These are phyloP conservation scores for Augiades crinisus DNA, from an alignment of 2,888 invertebrate species.

Conservation along the genomic window DNA sequence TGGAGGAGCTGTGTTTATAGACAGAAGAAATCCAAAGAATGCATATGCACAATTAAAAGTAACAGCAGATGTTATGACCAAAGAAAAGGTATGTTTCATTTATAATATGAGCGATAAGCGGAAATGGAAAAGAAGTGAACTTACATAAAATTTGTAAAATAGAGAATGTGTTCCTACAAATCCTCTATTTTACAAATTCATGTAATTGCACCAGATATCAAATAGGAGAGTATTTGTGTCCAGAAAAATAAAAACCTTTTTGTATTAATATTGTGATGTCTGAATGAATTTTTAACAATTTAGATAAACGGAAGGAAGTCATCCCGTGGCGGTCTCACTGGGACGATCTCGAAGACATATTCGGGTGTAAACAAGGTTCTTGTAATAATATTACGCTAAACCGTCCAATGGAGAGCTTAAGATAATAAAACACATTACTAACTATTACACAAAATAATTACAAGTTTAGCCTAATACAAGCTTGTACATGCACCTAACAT, in stretches of 20 bases:
- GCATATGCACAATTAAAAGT: conserved; percentile 71
- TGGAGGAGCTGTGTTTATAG: conserved; percentile 83
- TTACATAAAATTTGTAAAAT: too few species aligned
- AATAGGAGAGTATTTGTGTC: too few species aligned
- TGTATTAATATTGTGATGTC: not conserved
- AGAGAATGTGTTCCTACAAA: too few species aligned
- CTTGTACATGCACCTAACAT: too few species aligned
- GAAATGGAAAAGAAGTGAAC: too few species aligned
- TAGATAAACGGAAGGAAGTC: conserved; percentile 32
- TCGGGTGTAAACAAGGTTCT: conserved; percentile 48
- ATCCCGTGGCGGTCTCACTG: conserved; percentile 50
- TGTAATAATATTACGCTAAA: not conserved
- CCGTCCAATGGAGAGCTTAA: conserved; percentile 5
- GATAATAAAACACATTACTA: not conserved
- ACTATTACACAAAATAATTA: not conserved
- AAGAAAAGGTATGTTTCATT: conserved; percentile 37
- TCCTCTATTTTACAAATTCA: too few species aligned
- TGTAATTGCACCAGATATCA: too few species aligned
- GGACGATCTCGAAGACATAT: conserved; percentile 62
- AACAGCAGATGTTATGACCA: conserved; percentile 69
- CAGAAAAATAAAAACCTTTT: too few species aligned
- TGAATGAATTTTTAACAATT: conserved; percentile 16
- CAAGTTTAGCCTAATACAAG: too few species aligned
- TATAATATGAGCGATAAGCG: too few species aligned
- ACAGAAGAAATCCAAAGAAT: conserved; percentile 77